Base-by-base conservation (phyloP, 2,113 vertebrate genomes). In the Tragulus kanchil region DNA sequence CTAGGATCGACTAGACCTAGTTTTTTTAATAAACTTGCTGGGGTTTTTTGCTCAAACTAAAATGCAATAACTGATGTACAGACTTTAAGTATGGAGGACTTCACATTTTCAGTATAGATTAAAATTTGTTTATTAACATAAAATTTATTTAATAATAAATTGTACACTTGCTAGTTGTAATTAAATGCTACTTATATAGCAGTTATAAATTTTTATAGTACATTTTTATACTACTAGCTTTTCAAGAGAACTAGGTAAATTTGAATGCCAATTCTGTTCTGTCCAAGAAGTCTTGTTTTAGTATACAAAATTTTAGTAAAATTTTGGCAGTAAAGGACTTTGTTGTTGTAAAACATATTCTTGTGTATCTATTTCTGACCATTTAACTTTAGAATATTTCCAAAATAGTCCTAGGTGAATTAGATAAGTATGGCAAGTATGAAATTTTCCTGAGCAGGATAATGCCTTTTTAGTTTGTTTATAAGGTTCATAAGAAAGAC, bases 171-270 rank as follows among this genome's bases (percentile, higher is more conserved):
- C 69, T 89, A 25, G n/a, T 61, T 88, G 2, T 90, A 82, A 85
- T 81, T 90, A 90, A 92, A 59, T 96, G 8, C 56, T 95, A 12
- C 48, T 93, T 92, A 52, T 61, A 10, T 93, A 82, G 50, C 31
- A 92, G 31, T 89, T 93, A 6, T 96, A 48, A 93, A 91, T 79
- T 61, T 79, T 61, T 45, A 88, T 82, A 69, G 61, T 75, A 23
- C 28, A 28, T 75, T 95, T 65, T 61, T 82, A 82, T 4, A 69
- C 0, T 81, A 36, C 52, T 61, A 31, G 58, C 64, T 81, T 79
- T 69, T 90, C 7, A 83, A 61, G 5, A 88, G 85, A 95, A 56
- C n/a, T 59, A 50, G 92, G 21, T 95, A 82, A 78, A 67, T 89
- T 87, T 90, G 58, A 89, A 31, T 77, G 31, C 42, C 42, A 93